Percentiles rank a stretch among this genome's conserved stretches.
These are phyloP conservation scores for Crocuta crocuta DNA, from an alignment of 2,113 vertebrate genomes.

Conservation along the genomic window DNA sequence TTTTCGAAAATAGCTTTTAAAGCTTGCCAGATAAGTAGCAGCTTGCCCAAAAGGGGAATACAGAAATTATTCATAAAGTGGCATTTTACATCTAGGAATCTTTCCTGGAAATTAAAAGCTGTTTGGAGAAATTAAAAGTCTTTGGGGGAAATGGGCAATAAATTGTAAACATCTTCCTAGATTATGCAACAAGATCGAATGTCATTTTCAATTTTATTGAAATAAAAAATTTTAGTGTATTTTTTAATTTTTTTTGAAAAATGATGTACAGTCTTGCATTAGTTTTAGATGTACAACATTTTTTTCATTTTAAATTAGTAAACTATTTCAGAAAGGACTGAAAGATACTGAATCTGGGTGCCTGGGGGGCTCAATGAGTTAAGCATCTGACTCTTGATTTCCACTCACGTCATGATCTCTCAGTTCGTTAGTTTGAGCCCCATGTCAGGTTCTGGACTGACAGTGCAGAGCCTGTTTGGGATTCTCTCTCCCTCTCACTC, in stretches of 20 bases:
- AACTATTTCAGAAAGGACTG: background rate
- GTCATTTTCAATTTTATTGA: conserved; percentile 36
- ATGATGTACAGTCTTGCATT: background rate
- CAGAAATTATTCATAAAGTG: conserved; percentile 77
- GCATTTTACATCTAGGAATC: conserved; percentile 72
- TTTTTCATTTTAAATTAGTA: conserved; percentile 40
- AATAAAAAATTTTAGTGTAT: background rate
- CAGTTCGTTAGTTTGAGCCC: too few species aligned
- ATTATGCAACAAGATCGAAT: conserved; percentile 22
- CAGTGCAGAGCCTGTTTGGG: too few species aligned
- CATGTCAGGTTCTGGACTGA: too few species aligned
- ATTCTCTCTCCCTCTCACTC: too few species aligned
- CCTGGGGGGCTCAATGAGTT: too few species aligned
- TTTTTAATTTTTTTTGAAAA: background rate
- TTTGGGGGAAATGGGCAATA: conserved; percentile 52
- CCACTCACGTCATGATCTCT: too few species aligned
- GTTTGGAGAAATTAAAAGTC: conserved; percentile 67
- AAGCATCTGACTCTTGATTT: too few species aligned
- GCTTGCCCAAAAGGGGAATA: conserved; percentile 68
- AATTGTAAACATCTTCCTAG: conserved; percentile 52
- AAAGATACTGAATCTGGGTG: background rate
- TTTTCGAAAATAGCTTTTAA: conserved; percentile 73
- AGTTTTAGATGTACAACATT: background rate
- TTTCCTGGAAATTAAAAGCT: conserved; percentile 75
- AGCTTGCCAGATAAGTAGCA: conserved; percentile 69